Base-by-base conservation (phyloP, 2,797 vertebrate species). In the Corythornis leucogaster region DNA sequence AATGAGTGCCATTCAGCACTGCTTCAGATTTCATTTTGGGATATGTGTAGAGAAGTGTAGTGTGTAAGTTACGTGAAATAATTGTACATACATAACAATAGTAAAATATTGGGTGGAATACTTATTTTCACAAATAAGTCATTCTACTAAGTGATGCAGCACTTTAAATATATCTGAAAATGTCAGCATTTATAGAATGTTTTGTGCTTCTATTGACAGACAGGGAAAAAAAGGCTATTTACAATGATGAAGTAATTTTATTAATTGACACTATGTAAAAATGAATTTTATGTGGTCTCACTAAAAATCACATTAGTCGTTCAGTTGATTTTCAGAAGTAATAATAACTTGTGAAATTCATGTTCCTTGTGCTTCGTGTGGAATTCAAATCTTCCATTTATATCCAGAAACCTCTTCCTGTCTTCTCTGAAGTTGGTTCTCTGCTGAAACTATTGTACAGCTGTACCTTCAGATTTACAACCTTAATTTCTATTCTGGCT, bases 381-480 rank as follows among this genome's bases (percentile, higher is more conserved):
- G 25, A 40, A 14, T 53, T 33, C 0, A 1, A 79, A 73, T n/a
- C 4, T 62, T 85, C 62, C 2, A 1, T 43, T 6, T 83, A 42
- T 58, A 55, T 68, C 38, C 12, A 80, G 71, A 94, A 87, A n/a
- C 35, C 2, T 67, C 25, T 42, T 90, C 38, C 25, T 7, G 1
- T 57, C 59, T 83, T 85, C 48, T 61, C 45, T 94, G 12, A 12
- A 13, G 53, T 86, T 80, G 40, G 6, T 79, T 91, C 48, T 9
- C 2, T 43, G 33, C 28, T 64, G 54, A 77, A 88, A 62, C 14
- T 70, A 5, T 70, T 71, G 31, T 53, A 42, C 40, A 74, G 31
- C 33, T 43, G n/a, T 80, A 35, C 53, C 20, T 93, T 82, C 80
- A 93, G 84, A 94, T 95, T 95, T 96, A 92, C 88, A 90, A 48